Evolutionary conservation across 2,888 invertebrate genomes (phyloP).

Genomic region (Endotricha flammealis): DNA sequence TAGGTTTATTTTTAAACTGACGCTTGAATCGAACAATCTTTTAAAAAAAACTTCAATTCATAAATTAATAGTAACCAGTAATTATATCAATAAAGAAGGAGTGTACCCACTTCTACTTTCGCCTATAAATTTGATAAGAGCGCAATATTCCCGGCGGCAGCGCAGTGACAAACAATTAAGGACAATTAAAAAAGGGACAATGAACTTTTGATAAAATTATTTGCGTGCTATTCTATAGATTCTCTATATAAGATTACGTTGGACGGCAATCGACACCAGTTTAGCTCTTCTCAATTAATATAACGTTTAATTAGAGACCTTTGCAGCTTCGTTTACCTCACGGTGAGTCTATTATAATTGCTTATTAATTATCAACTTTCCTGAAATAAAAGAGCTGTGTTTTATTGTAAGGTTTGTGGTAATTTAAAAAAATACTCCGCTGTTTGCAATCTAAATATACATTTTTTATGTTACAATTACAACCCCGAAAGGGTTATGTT

Average conservation of each 20-base stretch:
- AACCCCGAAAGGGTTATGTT: no score
- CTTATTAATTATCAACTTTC: slow-evolving; percentile 10
- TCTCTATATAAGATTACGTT: background rate
- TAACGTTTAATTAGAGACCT: slow-evolving; percentile 9
- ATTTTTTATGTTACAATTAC: no score
- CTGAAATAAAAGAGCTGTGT: no score
- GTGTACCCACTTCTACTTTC: background rate
- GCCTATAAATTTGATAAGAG: slow-evolving; percentile 9
- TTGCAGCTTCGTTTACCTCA: slow-evolving; percentile 3
- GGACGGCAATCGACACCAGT: no score
- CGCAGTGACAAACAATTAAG: slow-evolving; percentile 8
- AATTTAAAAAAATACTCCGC: no score
- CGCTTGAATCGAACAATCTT: no score
- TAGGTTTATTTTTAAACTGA: no score
- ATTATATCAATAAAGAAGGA: no score
- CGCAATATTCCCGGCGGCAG: slow-evolving; percentile 6
- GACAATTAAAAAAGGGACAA: slow-evolving; percentile 11
- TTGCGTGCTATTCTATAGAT: slow-evolving; percentile 4
- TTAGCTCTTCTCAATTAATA: background rate
- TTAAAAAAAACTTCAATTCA: no score
- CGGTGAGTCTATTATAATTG: slow-evolving; percentile 8
- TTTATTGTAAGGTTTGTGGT: no score
- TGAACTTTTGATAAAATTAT: slow-evolving; percentile 8
- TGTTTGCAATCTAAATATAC: no score
- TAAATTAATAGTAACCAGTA: no score